phyloP scores from a whole-genome alignment of 1,140 invertebrate species.

The Penaeus vannamei region DNA sequence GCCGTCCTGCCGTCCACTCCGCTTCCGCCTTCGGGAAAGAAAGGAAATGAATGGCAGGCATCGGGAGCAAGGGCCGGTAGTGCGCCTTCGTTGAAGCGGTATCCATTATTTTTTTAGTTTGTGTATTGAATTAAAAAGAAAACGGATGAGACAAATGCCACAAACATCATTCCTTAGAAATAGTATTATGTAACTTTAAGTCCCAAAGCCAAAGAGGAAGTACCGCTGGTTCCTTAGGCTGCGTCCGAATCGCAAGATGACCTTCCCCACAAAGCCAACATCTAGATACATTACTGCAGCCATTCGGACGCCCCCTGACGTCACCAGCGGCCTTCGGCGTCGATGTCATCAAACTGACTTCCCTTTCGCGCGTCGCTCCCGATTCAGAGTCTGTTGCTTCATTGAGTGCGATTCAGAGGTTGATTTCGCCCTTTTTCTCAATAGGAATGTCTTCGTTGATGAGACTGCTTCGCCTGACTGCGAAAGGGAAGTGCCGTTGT shows the following conservation, averaged over 20 bases:
- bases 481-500: too few species aligned
- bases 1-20: too few species aligned
- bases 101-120: too few species aligned
- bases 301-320: constrained; percentile 40
- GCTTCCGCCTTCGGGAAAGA: too few species aligned
- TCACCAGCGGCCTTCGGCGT: not conserved
- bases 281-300: not conserved
- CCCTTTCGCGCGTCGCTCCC: too few species aligned
- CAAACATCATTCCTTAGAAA: constrained; percentile 1
- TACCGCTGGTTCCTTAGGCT: constrained; percentile 1
- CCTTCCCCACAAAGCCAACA: constrained; percentile 34
- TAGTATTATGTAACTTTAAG: constrained; percentile 3
- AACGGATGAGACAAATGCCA: not conserved
- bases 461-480: too few species aligned
- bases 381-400: not conserved
- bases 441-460: too few species aligned
- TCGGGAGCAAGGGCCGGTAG: too few species aligned
- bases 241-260: constrained; percentile 38
- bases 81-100: too few species aligned
- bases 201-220: not conserved
- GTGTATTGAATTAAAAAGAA: too few species aligned
- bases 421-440: too few species aligned
- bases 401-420: not conserved
- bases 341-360: not conserved
- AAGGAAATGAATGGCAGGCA: too few species aligned